phyloP scores from a whole-genome alignment of 2,888 invertebrate species.

The Ormyrus labotus region DNA sequence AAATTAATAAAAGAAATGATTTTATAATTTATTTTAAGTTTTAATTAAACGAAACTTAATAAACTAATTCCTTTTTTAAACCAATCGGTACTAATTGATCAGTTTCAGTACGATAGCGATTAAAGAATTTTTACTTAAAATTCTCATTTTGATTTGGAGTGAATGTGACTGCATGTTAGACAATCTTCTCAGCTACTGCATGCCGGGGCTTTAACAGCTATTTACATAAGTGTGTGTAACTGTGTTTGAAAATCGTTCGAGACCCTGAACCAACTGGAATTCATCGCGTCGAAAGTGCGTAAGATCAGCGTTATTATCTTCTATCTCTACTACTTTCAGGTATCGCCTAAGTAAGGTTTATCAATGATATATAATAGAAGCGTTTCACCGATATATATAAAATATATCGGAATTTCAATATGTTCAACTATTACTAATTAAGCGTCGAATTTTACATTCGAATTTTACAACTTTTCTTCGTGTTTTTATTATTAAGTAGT shows the following conservation, averaged over 20 bases:
- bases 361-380: background rate
- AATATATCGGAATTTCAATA: conserved; percentile 2
- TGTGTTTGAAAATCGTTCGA: conserved; percentile 20
- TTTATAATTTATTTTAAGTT: no score
- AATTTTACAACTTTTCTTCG: background rate
- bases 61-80: background rate
- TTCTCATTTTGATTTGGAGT: conserved; percentile 11
- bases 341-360: conserved; percentile 11
- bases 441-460: conserved; percentile 21
- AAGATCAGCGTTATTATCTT: conserved; percentile 3
- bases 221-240: conserved; percentile 29
- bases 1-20: no score
- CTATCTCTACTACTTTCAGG: conserved; percentile 34
- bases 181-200: conserved; percentile 23
- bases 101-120: background rate
- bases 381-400: conserved; percentile 22
- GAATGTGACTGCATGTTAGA: conserved; percentile 26
- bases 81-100: no score
- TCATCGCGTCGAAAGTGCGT: conserved; percentile 26
- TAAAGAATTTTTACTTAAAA: background rate
- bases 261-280: background rate
- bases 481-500: conserved; percentile 23
- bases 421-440: background rate
- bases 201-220: conserved; percentile 50
- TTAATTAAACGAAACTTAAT: background rate